These are phyloP conservation scores for Dinothrombium tinctorium DNA, from an alignment of 1,140 invertebrate genomes.

Conservation along the genomic window DNA sequence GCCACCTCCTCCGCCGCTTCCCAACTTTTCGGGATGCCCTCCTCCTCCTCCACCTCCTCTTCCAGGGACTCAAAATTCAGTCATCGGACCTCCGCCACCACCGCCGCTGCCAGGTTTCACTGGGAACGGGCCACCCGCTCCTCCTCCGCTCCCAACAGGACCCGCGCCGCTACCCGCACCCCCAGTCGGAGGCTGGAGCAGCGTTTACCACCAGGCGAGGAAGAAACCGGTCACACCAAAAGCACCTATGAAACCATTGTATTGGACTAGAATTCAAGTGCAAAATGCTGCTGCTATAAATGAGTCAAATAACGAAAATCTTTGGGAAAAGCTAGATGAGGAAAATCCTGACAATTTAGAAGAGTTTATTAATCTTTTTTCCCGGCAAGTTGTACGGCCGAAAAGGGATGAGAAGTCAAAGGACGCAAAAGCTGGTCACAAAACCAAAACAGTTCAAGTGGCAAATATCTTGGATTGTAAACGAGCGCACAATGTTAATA, in stretches of 20 bases:
- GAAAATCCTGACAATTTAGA: slow-evolving; percentile 39
- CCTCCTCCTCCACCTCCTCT: slow-evolving; percentile 19
- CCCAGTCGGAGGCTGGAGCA: slow-evolving; percentile 46
- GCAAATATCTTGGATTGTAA: slow-evolving; percentile 76
- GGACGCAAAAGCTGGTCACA: slow-evolving; percentile 1
- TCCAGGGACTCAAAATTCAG: slow-evolving; percentile 12
- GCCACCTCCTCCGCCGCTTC: slow-evolving; percentile 17
- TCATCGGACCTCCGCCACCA: slow-evolving; percentile 17
- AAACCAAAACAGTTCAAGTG: neutral
- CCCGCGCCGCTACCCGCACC: slow-evolving; percentile 35
- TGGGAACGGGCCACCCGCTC: slow-evolving; percentile 16
- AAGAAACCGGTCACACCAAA: slow-evolving; percentile 60
- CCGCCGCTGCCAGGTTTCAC: slow-evolving; percentile 22
- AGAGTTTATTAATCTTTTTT: slow-evolving; percentile 72
- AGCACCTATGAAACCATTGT: slow-evolving; percentile 78
- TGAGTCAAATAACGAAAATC: slow-evolving; percentile 3
- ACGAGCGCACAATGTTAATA: slow-evolving; percentile 78
- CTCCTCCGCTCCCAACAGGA: slow-evolving; percentile 22
- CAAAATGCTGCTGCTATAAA: slow-evolving; percentile 1
- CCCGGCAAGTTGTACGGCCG: slow-evolving; percentile 48
- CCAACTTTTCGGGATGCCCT: neutral
- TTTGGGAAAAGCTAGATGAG: slow-evolving; percentile 57
- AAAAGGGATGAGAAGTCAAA: slow-evolving; percentile 21
- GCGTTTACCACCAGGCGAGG: slow-evolving; percentile 33
- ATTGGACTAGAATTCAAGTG: slow-evolving; percentile 77